phyloP scores from a whole-genome alignment of 2,113 vertebrate genomes.

The Aspiorhynchus laticeps region DNA sequence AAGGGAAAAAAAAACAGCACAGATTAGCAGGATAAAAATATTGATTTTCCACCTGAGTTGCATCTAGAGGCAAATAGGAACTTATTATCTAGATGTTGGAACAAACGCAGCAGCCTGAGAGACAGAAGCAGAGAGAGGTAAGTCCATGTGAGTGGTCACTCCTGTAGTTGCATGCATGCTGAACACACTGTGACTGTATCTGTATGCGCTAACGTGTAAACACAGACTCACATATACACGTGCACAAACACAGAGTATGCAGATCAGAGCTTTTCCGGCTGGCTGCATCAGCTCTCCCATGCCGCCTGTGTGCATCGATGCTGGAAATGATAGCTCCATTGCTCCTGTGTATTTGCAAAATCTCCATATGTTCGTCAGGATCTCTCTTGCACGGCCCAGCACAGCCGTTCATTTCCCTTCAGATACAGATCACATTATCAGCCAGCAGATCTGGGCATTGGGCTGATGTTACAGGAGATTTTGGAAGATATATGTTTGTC shows the following conservation, averaged over 20 bases:
- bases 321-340: conserved; percentile 68
- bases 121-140: neutral
- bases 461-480: neutral
- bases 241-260: neutral
- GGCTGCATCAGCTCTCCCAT: conserved; percentile 68
- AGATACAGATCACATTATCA: conserved; percentile 21
- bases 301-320: conserved; percentile 70
- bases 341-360: conserved; percentile 68
- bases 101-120: neutral
- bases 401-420: conserved; percentile 1
- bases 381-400: conserved; percentile 30
- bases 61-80: neutral
- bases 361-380: conserved; percentile 62
- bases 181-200: neutral
- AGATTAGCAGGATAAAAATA: conserved; percentile 26
- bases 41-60: conserved; percentile 24
- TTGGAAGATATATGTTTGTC: neutral
- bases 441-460: neutral
- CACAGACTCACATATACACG: conserved; percentile 18
- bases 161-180: neutral
- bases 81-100: conserved; percentile 16
- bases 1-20: neutral
- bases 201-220: neutral
- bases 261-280: conserved; percentile 71
- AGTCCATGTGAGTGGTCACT: neutral